Percentiles rank a stretch among this genome's conserved stretches.
Evolutionary conservation across 2,888 invertebrate species (phyloP).

Genomic region (Cheilosia scutellata): DNA sequence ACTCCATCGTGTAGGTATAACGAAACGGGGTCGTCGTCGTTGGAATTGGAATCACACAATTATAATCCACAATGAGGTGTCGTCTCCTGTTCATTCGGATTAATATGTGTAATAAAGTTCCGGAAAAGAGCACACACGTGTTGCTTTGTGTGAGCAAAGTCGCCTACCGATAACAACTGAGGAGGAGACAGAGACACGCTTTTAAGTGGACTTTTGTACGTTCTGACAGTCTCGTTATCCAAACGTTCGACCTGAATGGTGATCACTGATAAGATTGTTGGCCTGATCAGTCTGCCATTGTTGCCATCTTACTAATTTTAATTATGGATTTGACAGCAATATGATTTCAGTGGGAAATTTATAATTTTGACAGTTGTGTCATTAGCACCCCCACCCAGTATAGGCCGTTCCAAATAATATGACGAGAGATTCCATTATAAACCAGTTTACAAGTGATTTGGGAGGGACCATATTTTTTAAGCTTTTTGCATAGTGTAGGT

Average conservation of each 20-base stretch:
- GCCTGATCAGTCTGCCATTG: slow-evolving; percentile 10
- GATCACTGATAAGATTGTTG: slow-evolving; percentile 5
- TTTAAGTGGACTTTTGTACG: slow-evolving; percentile 10
- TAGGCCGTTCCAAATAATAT: no score
- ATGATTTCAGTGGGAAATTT: no score
- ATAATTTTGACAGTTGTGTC: no score
- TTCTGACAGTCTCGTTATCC: slow-evolving; percentile 9
- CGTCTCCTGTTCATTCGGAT: slow-evolving; percentile 63
- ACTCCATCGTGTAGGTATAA: slow-evolving; percentile 46
- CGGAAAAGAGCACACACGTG: slow-evolving; percentile 38
- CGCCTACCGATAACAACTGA: not conserved
- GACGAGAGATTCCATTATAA: no score
- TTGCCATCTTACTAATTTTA: slow-evolving; percentile 14
- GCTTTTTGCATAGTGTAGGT: no score
- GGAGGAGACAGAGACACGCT: not conserved
- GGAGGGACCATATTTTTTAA: no score
- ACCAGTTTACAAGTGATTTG: no score
- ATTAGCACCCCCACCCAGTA: no score
- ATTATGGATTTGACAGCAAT: not conserved
- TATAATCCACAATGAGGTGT: slow-evolving; percentile 57
- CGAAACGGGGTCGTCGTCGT: slow-evolving; percentile 32
- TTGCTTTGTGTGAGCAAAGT: not conserved
- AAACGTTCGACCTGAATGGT: slow-evolving; percentile 4
- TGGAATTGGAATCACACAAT: slow-evolving; percentile 43
- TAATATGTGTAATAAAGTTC: slow-evolving; percentile 65